A percentile compares a stretch with the other conserved stretches of the same genome.
Evolutionary conservation across 2,888 invertebrate species (phyloP).

Genomic region (Alcis repandata): DNA sequence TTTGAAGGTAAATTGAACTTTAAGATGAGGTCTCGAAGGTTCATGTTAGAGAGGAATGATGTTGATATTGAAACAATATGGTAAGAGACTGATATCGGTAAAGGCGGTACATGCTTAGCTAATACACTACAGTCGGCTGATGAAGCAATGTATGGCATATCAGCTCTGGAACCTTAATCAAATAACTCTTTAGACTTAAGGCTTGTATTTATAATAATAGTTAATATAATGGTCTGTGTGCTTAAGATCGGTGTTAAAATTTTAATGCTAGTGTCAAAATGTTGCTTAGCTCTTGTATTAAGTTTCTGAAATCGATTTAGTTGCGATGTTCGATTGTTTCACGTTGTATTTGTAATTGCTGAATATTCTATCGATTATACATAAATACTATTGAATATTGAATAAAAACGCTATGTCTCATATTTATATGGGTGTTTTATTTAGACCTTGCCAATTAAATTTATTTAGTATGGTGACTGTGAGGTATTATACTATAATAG

Average conservation of each 20-base stretch:
- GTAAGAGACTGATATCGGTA: conserved; percentile 63
- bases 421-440: conserved; percentile 72
- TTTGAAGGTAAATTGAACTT: background rate
- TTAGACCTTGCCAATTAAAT: conserved; percentile 34
- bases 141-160: conserved; percentile 62
- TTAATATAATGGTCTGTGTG: conserved; percentile 78
- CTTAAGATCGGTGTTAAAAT: conserved; percentile 74
- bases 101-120: conserved; percentile 60
- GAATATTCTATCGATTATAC: conserved; percentile 84
- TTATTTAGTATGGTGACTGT: background rate
- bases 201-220: conserved; percentile 57
- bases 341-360: conserved; percentile 86
- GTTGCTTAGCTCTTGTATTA: conserved; percentile 79
- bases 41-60: conserved; percentile 42
- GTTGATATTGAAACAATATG: conserved; percentile 51
- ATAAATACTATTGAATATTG: conserved; percentile 81
- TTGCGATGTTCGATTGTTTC: conserved; percentile 83
- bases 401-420: conserved; percentile 86
- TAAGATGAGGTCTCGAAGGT: conserved; percentile 24
- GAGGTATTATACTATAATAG: no score
- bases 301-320: conserved; percentile 78
- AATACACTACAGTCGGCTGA: conserved; percentile 56
- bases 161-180: conserved; percentile 55
- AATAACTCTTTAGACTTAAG: conserved; percentile 43
- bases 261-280: conserved; percentile 64